phyloP scores from a whole-genome alignment of 2,113 vertebrate genomes.

The Eptatretus burgeri region DNA sequence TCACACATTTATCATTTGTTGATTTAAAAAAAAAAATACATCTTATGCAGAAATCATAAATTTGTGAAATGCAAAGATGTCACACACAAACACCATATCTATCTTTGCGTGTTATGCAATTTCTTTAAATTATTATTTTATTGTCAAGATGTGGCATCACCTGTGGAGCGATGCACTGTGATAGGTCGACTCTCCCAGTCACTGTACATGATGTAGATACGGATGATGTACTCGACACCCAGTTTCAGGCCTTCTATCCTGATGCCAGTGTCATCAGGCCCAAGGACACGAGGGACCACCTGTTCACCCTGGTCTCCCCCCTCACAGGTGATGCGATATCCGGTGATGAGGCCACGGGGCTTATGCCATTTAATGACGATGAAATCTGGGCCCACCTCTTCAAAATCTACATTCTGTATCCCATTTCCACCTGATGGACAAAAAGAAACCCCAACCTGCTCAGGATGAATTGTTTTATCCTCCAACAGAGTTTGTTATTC shows the following conservation, averaged over 20 bases:
- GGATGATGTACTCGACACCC: slow-evolving; percentile 31
- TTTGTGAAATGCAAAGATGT: no score
- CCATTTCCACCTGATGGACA: slow-evolving; percentile 31
- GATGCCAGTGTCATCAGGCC: slow-evolving; percentile 24
- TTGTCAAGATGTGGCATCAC: no score
- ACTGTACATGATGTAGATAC: slow-evolving; percentile 28
- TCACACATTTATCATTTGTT: no score
- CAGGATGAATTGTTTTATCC: no score
- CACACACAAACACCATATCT: no score
- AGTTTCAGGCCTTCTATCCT: slow-evolving; percentile 37
- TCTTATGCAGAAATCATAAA: no score
- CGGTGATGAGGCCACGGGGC: slow-evolving; percentile 27
- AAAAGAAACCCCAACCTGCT: no score
- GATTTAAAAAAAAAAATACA: no score
- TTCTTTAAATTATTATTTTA: no score
- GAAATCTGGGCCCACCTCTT: slow-evolving; percentile 31
- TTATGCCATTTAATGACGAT: slow-evolving; percentile 40
- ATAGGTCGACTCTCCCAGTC: slow-evolving; percentile 25
- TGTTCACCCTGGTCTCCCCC: slow-evolving; percentile 32
- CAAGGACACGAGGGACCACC: slow-evolving; percentile 26
- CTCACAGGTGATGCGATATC: slow-evolving; percentile 36
- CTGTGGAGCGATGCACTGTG: no score
- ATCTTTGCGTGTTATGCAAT: no score
- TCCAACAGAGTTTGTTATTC: no score
- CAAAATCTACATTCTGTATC: slow-evolving; percentile 36